Base-by-base conservation (phyloP, 53 echinoderm and acorn worm species). In the Actinopyga echinites region DNA sequence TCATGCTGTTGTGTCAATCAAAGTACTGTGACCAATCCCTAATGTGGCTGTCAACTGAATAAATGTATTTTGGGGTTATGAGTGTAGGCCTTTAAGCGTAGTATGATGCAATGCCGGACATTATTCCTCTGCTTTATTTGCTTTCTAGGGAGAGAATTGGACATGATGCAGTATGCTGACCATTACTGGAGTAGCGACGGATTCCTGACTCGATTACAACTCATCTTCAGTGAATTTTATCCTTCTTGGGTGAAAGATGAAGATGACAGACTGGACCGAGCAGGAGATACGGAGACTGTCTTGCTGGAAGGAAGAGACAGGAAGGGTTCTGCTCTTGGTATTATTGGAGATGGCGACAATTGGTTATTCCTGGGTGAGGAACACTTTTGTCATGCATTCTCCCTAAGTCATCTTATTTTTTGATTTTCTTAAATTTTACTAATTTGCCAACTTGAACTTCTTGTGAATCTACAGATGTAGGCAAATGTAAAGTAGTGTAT, bases 141-240 rank as follows among this genome's bases (percentile, higher is more conserved):
- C 8, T 25, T n/a, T 58, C 36, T 80, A 95, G 95, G 75, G 30
- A 84, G 86, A 30, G 95, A 95, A 49, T 71, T 71, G 25, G 82
- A 84, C 25, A 67, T 93, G 64, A 36, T 88, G 5, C 68, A 85
- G 56, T 82, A 75, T 43, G 86, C 92, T n/a, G 81, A 90, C 33
- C 83, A 95, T 56, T 95, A 88, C 82, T 95, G 95, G 95, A 85
- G 86, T 7, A 84, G 84, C n/a, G 95, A 95, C 43, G 92, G 92
- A 24, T 95, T 77, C 57, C 69, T 90, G 2, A 68, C 86, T 11
- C 82, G 92, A 23, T 86, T 88, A 22, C 68, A 79, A 44, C 53
- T 57, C 6, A 57, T 84, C 0, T 55, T 92, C 5, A 38, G 83
- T 4, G 78, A 74, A 2, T 93, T 89, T 79, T 64, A 57, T 38